These are phyloP conservation scores for Machimus atricapillus DNA, from an alignment of 2,888 invertebrate genomes.

Conservation along the genomic window DNA sequence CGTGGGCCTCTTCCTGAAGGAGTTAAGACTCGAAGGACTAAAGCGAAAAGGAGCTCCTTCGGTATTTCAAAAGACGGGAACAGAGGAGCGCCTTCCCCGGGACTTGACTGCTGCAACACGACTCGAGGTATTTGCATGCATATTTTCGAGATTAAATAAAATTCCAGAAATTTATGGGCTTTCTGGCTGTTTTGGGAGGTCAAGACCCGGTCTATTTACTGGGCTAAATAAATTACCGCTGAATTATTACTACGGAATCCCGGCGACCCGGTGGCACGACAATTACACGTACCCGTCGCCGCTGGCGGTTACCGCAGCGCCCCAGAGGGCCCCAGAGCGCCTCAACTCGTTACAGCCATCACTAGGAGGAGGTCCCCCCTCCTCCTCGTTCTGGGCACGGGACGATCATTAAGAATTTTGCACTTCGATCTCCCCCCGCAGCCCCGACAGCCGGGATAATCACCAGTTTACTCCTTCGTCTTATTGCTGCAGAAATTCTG, in stretches of 20 bases:
- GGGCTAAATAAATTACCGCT: background rate
- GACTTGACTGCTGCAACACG: background rate
- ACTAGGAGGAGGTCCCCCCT: background rate
- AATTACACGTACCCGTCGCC: background rate
- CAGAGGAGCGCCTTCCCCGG: background rate
- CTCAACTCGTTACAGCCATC: background rate
- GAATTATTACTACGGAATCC: background rate
- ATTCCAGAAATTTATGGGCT: slow-evolving; percentile 13
- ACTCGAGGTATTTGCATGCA: slow-evolving; percentile 22
- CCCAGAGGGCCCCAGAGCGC: background rate
- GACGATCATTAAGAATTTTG: background rate
- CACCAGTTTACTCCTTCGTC: background rate
- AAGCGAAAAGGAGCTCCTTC: background rate
- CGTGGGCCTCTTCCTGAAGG: background rate
- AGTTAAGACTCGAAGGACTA: background rate
- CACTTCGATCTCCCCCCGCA: background rate
- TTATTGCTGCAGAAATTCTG: background rate
- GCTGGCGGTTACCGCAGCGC: background rate
- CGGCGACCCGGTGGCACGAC: background rate
- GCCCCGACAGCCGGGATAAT: background rate
- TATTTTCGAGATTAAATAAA: slow-evolving; percentile 26
- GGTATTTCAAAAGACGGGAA: background rate
- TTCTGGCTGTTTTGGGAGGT: background rate
- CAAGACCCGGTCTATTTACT: slow-evolving; percentile 1
- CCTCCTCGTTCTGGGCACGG: background rate